Evolutionary conservation across 2,888 invertebrate genomes (phyloP), one percentile per base, ranked within the genome.

Genomic region (Lycia hirtaria): DNA sequence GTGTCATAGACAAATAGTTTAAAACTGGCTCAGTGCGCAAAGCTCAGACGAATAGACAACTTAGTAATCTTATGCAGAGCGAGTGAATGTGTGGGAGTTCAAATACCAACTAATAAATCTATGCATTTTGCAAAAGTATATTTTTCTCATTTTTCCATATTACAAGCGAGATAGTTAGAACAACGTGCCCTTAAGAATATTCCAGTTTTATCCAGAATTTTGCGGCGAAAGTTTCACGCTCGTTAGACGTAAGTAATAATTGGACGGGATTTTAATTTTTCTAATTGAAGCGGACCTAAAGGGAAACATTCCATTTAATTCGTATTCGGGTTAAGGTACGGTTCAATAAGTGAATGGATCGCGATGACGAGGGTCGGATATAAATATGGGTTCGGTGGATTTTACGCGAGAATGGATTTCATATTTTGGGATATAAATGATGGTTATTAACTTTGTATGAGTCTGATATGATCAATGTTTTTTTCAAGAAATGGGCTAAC

Each of bases 291-390:
- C 19, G 35, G 33, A 12, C 10, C 26, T 38, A 20, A n/a, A 14
- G 45, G 38, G 38, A 35, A 47, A 54, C 28, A 26, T 40, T 33
- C 32, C 30, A 38, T 53, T 53, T 52, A 37, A 44, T 28, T 19
- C 1, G 35, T 26, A 22, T 10, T 30, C 28, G 28, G 52, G 37
- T 47, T 32, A 55, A 24, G 45, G 33, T 20, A 22, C 9, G 26
- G 7, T 15, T 45, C 30, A 22, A 33, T 45, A 45, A 45, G n/a
- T 15, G 32, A 3, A 22, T 15, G 32, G 22, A 19, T 14, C 20
- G 32, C 12, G 7, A 45, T 45, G 33, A 45, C 45, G 45, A 45
- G 45, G 45, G 45, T 45, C 5, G 3, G 20, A n/a, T 20, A 32
- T 32, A 20, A 33, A 45, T 32, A 45, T 22, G 22, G 14, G 3